Conservation (phyloP, 2,797 vertebrate genomes). For the Thalassophryne amazonica region DNA sequence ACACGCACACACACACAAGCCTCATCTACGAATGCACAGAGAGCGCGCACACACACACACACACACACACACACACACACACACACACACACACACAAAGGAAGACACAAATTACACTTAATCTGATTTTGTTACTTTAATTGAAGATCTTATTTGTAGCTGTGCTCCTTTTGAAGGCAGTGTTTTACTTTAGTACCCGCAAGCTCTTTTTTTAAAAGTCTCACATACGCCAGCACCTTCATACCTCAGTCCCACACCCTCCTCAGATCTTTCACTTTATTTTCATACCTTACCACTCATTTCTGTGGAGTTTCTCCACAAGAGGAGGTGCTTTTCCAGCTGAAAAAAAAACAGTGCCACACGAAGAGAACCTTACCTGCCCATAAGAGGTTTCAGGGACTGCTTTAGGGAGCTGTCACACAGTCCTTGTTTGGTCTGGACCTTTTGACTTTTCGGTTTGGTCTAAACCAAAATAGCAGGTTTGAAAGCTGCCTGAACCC, state of each 20-base stretch:
- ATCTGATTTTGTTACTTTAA: conserved; percentile 11
- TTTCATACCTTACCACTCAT: neutral
- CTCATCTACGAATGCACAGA: conserved; percentile 78
- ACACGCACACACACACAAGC: conserved; percentile 66
- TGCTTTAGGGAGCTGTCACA: too few relatives aligned
- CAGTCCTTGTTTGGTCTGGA: too few relatives aligned
- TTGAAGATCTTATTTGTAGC: neutral
- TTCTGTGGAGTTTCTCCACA: neutral
- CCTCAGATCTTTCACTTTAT: neutral
- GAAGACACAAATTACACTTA: conserved; percentile 14
- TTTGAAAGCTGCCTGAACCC: too few relatives aligned
- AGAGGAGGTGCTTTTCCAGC: too few relatives aligned
- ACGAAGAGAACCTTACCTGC: too few relatives aligned
- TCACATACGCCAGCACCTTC: neutral
- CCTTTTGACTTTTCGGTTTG: too few relatives aligned
- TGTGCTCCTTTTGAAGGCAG: neutral
- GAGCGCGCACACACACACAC: conserved; percentile 36
- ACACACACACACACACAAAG: conserved; percentile 16
- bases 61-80: conserved; percentile 27
- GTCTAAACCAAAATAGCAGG: too few relatives aligned
- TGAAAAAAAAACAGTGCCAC: too few relatives aligned
- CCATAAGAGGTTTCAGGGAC: too few relatives aligned
- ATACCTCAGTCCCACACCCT: neutral
- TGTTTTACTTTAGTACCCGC: conserved; percentile 6
- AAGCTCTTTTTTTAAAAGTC: neutral